Conservation (phyloP, 2,113 vertebrate species). For the Nipponia nippon region DNA sequence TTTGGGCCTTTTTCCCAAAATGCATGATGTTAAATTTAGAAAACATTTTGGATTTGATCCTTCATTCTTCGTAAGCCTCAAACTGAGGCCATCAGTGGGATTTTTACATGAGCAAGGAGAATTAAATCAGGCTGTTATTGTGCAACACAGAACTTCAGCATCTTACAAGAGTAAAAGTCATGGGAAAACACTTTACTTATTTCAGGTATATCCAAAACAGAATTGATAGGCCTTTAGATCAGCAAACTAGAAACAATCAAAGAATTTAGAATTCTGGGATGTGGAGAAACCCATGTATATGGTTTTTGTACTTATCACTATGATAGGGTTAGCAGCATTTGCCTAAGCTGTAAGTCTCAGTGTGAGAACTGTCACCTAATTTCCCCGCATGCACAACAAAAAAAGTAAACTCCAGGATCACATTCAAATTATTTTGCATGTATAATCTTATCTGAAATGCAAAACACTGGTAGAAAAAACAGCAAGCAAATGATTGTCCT, state of each 20-base stretch:
- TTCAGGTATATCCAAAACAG: neutral
- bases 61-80: neutral
- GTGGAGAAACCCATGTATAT: neutral
- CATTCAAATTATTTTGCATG: neutral
- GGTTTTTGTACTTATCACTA: neutral
- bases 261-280: neutral
- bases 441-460: neutral
- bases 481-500: neutral
- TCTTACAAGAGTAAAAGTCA: neutral
- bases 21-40: slow-evolving; percentile 41
- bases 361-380: neutral
- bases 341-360: neutral
- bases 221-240: neutral
- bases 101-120: neutral
- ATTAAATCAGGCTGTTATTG: neutral
- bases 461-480: neutral
- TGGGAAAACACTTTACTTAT: neutral
- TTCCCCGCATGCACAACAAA: neutral
- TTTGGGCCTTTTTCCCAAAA: slow-evolving; percentile 46
- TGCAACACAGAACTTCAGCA: neutral
- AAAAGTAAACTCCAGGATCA: neutral
- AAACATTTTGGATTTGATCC: slow-evolving; percentile 14
- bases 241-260: neutral
- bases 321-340: neutral
- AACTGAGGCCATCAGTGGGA: neutral